Percentiles rank a stretch among this genome's conserved stretches.
phyloP scores from a whole-genome alignment of 1,140 invertebrate species.

The Brachionus rotundiformis region DNA sequence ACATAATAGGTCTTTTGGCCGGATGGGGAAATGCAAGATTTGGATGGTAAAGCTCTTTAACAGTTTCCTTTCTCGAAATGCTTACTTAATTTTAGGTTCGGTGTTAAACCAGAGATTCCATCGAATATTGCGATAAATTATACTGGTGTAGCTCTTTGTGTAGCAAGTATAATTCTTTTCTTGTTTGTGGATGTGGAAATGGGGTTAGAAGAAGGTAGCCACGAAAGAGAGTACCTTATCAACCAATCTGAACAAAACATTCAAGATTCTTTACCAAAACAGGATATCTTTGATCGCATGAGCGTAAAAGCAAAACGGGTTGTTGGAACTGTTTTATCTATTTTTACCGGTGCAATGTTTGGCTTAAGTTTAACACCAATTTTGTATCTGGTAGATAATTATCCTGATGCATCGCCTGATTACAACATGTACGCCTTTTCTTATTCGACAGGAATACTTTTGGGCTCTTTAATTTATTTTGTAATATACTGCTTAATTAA shows the following conservation, averaged over 20 bases:
- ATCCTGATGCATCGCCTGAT: conserved; percentile 14
- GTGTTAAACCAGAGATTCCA: conserved; percentile 57
- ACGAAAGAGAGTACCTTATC: not conserved
- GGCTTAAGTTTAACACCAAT: conserved; percentile 28
- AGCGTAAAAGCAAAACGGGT: not conserved
- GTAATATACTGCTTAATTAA: conserved; percentile 60
- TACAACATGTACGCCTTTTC: conserved; percentile 44
- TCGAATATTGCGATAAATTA: conserved; percentile 59
- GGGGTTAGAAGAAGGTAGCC: not conserved
- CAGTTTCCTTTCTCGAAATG: conserved; percentile 59
- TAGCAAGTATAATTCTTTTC: conserved; percentile 53
- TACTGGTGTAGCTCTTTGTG: conserved; percentile 59
- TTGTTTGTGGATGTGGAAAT: conserved; percentile 46
- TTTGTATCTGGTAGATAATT: conserved; percentile 40
- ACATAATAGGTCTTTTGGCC: conserved; percentile 55
- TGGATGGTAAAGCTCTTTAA: conserved; percentile 56
- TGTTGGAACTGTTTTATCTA: conserved; percentile 18
- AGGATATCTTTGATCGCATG: not conserved
- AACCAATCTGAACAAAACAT: not conserved
- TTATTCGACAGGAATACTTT: conserved; percentile 23
- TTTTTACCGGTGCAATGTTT: conserved; percentile 35
- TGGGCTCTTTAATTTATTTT: conserved; percentile 57
- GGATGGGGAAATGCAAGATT: conserved; percentile 65
- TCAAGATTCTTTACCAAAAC: not conserved
- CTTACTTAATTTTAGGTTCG: conserved; percentile 57